Evolutionary conservation across 2,888 invertebrate genomes (phyloP).

Genomic region (Cataglyphis albicans): DNA sequence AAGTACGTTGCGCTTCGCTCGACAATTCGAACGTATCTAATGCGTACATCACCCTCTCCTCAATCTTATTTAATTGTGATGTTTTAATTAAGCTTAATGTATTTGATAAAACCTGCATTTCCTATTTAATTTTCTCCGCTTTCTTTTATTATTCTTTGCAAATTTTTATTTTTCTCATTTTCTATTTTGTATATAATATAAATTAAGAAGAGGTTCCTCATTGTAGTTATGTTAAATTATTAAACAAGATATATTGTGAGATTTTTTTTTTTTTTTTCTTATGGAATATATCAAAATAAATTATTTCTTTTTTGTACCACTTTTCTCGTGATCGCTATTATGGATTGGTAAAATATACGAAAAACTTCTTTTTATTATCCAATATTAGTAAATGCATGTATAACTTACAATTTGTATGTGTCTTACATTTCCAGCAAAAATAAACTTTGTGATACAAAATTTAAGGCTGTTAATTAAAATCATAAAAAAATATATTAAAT

Average conservation of each 20-base stretch:
- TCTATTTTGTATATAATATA: not conserved
- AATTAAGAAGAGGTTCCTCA: not conserved
- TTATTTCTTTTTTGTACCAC: no score
- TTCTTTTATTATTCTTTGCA: not conserved
- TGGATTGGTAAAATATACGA: no score
- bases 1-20: not conserved
- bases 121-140: not conserved
- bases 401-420: not conserved
- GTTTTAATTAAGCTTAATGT: not conserved
- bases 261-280: no score
- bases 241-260: no score
- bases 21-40: slow-evolving; percentile 1
- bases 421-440: not conserved
- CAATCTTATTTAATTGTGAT: not conserved
- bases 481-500: not conserved
- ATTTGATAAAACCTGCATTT: not conserved
- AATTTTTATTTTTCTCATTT: not conserved
- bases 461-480: not conserved
- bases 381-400: not conserved
- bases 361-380: not conserved
- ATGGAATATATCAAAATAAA: no score
- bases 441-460: not conserved
- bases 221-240: not conserved
- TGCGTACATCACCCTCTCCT: not conserved
- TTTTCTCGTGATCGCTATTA: no score